Evolutionary conservation across 2,113 vertebrate species (phyloP).

Genomic region (Ciconia boyciana): DNA sequence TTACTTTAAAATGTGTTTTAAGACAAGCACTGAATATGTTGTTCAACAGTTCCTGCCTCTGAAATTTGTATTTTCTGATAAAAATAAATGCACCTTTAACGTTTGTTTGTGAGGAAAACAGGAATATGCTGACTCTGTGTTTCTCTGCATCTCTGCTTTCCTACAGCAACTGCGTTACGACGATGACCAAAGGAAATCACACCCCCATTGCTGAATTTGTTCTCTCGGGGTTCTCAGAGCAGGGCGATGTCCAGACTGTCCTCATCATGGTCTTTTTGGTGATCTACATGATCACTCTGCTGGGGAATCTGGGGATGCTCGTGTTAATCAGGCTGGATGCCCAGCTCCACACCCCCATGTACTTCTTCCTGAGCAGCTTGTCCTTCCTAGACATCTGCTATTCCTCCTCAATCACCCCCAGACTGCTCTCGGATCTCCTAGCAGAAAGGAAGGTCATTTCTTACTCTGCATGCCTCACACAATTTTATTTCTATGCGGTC

Average conservation of each 20-base stretch:
- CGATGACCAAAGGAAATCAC: not conserved
- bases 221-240: not conserved
- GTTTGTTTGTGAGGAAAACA: not conserved
- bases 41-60: not conserved
- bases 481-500: not conserved
- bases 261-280: not conserved
- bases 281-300: not conserved
- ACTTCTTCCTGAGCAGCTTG: slow-evolving; percentile 12
- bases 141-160: not conserved
- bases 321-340: not conserved
- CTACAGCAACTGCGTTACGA: not conserved
- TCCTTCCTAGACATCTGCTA: not conserved
- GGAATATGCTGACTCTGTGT: not conserved
- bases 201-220: not conserved
- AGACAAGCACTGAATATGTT: not conserved
- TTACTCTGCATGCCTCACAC: not conserved
- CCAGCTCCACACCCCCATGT: not conserved
- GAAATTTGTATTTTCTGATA: not conserved
- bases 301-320: not conserved
- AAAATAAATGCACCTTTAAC: not conserved
- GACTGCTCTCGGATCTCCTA: not conserved
- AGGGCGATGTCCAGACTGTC: not conserved
- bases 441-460: not conserved
- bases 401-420: not conserved
- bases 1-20: not conserved